phyloP scores from a whole-genome alignment of 1,140 invertebrate species.

The Cephus cinctus region DNA sequence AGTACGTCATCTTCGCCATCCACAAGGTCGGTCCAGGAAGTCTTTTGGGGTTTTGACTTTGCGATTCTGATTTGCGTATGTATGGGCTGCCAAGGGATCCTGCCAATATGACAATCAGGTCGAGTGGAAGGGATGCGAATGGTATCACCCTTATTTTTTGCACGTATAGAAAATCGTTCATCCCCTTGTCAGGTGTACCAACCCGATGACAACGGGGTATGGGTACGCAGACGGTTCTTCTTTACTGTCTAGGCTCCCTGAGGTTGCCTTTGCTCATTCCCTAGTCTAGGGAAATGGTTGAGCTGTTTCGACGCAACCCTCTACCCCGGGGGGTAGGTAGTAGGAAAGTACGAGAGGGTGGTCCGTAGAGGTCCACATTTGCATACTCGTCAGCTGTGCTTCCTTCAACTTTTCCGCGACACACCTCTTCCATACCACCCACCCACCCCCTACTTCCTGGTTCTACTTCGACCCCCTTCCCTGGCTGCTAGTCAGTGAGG shows the following conservation, averaged over 20 bases:
- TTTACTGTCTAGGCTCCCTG: too few relatives aligned
- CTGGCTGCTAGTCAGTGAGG: too few relatives aligned
- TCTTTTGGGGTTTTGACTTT: too few relatives aligned
- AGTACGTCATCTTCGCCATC: too few relatives aligned
- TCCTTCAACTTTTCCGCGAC: constrained; percentile 57
- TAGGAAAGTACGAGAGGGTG: constrained; percentile 8
- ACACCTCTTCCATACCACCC: too few relatives aligned
- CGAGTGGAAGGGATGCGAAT: too few relatives aligned
- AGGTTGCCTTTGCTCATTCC: constrained; percentile 3
- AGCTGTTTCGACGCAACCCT: constrained; percentile 36
- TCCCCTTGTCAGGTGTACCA: too few relatives aligned
- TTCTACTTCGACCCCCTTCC: constrained; percentile 7
- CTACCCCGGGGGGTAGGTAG: constrained; percentile 7
- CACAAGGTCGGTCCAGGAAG: too few relatives aligned
- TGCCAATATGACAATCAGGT: too few relatives aligned
- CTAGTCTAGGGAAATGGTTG: constrained; percentile 20
- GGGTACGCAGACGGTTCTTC: background rate
- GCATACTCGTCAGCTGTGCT: constrained; percentile 58
- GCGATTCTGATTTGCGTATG: constrained; percentile 25
- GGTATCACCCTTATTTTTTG: too few relatives aligned
- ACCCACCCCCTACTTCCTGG: background rate
- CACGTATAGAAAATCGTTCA: too few relatives aligned
- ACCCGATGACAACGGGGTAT: background rate
- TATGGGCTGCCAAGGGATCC: constrained; percentile 5
- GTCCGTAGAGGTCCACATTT: constrained; percentile 41